Evolutionary conservation across 1,140 invertebrate species (phyloP).

Genomic region (Drosophila oshimai): DNA sequence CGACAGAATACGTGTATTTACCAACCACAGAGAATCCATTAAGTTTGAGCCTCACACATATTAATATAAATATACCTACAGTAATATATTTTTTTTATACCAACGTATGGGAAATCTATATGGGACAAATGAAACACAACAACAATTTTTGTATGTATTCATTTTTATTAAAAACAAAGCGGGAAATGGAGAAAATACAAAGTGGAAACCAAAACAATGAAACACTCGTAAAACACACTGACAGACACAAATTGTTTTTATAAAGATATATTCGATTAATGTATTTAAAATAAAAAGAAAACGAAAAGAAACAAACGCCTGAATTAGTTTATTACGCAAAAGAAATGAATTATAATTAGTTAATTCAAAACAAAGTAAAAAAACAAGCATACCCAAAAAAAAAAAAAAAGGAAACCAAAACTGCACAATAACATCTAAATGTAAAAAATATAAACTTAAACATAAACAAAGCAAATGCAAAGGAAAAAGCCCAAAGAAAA

Average conservation of each 20-base stretch:
- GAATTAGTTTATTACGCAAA: conserved; percentile 79
- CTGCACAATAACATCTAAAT: conserved; percentile 82
- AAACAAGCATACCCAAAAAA: conserved; percentile 30
- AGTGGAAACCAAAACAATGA: conserved; percentile 24
- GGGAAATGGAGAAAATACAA: conserved; percentile 20
- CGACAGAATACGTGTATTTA: conserved; percentile 32
- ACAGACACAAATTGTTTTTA: conserved; percentile 76
- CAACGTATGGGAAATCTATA: conserved; percentile 36
- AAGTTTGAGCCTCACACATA: conserved; percentile 52
- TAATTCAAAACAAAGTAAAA: conserved; percentile 42
- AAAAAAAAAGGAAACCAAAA: conserved; percentile 24
- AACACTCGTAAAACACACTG: conserved; percentile 51
- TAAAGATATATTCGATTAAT: conserved; percentile 71
- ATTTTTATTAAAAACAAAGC: conserved; percentile 65
- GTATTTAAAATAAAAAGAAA: conserved; percentile 52
- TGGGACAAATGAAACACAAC: conserved; percentile 50
- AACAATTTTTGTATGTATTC: conserved; percentile 78
- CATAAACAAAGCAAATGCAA: conserved; percentile 45
- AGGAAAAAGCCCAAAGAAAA: conserved; percentile 47
- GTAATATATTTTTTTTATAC: conserved; percentile 60
- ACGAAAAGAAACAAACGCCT: conserved; percentile 69
- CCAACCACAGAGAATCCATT: conserved; percentile 25
- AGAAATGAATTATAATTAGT: conserved; percentile 42
- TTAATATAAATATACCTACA: conserved; percentile 50
- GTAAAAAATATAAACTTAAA: conserved; percentile 74